Base-by-base conservation (phyloP, 2,797 vertebrate genomes). In the Neosilurus mollespiculum region DNA sequence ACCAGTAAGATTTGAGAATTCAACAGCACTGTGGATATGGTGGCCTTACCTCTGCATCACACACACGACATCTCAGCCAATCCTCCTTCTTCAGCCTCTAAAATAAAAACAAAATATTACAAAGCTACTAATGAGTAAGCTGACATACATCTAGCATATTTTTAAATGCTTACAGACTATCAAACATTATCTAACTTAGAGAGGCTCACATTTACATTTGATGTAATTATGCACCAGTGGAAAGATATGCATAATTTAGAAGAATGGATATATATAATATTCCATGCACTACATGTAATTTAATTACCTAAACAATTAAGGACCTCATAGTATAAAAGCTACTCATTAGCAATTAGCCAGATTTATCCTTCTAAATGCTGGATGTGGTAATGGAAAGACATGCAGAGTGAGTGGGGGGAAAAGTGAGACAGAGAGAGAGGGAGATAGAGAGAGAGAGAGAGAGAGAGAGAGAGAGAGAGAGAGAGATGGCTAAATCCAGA, bases 21-120 rank as follows among this genome's bases (percentile, higher is more conserved):
- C 9, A 73, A 26, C 51, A 18, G n/a, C n/a, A 72, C n/a, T 4
- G 49, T 53, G 14, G 14, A n/a, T 20, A 73, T 54, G 9, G 14
- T 73, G 53, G 86, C 14, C 92, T 93, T 93, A 95, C 93, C 89
- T 93, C 88, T 84, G 91, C 89, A 88, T 89, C 93, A 90, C 93
- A 92, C 81, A 92, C 9, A 12, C 87, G 89, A 85, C 86, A 89
- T 81, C 71, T 87, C 81, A 91, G 86, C 80, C 89, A 89, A 83
- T 91, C 87, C 87, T 91, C 89, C 37, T 85, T 87, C 86, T 89
- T 89, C 88, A 91, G 88, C 83, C 89, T 88, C 93, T 95, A 87
- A 18, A 77, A 88, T 59, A 80, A 70, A 85, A 85, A 53, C 4
- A 69, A 43, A 30, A 72, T 12, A 37, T 8, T 30, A 73, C 8